Evolutionary conservation across 2,888 invertebrate species (phyloP), one percentile per base, ranked within the genome.

Genomic region (Zootermopsis nevadensis): DNA sequence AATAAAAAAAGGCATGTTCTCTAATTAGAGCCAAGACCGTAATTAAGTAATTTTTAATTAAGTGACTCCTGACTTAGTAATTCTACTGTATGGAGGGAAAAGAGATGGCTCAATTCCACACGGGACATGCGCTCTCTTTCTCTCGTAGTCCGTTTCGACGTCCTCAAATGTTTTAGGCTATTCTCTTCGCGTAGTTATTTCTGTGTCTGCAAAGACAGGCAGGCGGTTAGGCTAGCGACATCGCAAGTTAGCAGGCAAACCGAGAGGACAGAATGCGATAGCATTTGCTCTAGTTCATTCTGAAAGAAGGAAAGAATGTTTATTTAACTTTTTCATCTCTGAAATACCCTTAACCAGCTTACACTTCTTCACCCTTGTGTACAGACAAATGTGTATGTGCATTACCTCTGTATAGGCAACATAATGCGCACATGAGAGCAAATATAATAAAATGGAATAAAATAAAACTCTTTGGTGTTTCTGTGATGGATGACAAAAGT

Each of bases 41-140:
- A 92, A 92, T 92, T 92, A 92, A 92, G 92, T 92, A 91, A 92
- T 92, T 92, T 92, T 92, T 92, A 92, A 92, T 92, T 91, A 91
- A 92, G 91, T 90, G 90, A 89, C 89, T 89, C 88, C 80, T 83
- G 82, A 82, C 83, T 77, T 83, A 81, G 82, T 82, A 82, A 82
- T 82, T 82, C 82, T 84, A 82, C 83, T 72, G 79, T 79, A 80
- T 79, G 80, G 72, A 69, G 77, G 69, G 69, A 79, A 81, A 77
- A 81, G 81, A 83, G 76, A 55, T 55, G 77, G 77, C 35, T 77
- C 77, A 77, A 55, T 77, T 77, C 77, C 77, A 77, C 55, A 77
- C 77, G 77, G 55, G 76, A 27, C 35, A 35, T 38, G 4, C 69
- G 2, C 69, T 69, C 33, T 60, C 27, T 69, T 31, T 69, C 33